Evolutionary conservation across 2,888 invertebrate species (phyloP).

Genomic region (Megaustenia siamemsis): DNA sequence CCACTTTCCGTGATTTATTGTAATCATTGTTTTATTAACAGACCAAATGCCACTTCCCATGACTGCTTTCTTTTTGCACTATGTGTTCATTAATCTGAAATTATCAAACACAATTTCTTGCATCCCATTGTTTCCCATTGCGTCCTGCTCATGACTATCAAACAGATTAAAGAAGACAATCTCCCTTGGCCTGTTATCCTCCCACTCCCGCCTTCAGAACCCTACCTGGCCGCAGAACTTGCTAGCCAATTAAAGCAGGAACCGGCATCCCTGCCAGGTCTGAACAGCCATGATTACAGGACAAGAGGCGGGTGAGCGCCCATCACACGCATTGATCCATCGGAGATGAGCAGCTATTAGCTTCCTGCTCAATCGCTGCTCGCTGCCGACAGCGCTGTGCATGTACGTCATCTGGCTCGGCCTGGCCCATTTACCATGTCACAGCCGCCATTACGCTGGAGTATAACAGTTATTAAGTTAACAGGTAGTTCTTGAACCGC

Average conservation of each 20-base stretch:
- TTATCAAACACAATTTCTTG: too few relatives aligned
- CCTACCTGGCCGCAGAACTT: not conserved
- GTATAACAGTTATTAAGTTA: constrained; percentile 34
- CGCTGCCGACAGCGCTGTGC: constrained; percentile 6
- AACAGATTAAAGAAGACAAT: too few relatives aligned
- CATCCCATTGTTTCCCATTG: too few relatives aligned
- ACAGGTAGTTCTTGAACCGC: constrained; percentile 10
- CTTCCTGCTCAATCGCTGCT: constrained; percentile 17
- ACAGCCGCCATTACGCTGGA: constrained; percentile 23
- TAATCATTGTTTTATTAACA: too few relatives aligned
- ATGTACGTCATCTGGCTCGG: constrained; percentile 12
- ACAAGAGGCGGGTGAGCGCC: not conserved
- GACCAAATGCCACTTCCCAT: too few relatives aligned
- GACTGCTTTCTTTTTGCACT: too few relatives aligned
- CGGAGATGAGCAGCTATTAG: constrained; percentile 23
- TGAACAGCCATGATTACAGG: constrained; percentile 33
- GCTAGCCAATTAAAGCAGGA: constrained; percentile 5
- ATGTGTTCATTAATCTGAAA: too few relatives aligned
- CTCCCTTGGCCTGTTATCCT: not conserved
- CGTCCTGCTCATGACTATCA: too few relatives aligned
- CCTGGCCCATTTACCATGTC: constrained; percentile 27
- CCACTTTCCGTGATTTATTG: too few relatives aligned
- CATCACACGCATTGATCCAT: constrained; percentile 35
- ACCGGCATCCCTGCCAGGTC: constrained; percentile 5
- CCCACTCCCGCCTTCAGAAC: not conserved